Base-by-base conservation (phyloP, 2,797 vertebrate species). In the Holocentrus rufus region DNA sequence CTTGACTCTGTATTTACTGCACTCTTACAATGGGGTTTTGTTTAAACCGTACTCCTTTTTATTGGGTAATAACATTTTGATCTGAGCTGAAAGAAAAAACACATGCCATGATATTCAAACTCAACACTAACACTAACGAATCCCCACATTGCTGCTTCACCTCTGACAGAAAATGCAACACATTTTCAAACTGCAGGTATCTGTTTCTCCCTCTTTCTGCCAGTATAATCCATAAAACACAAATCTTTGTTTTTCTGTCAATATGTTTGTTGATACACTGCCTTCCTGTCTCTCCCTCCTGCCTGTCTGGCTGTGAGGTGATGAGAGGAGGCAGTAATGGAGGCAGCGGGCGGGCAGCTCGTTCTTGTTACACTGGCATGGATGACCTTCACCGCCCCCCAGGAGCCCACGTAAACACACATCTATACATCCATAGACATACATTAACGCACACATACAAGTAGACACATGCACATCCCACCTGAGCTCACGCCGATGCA, bases 281-380 rank as follows among this genome's bases (percentile, higher is more conserved):
- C 14, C 42, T 44, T 5, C 14, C 42, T 44, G 4, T 44, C 42
- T 44, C 42, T 22, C 11, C 11, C 53, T 56, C 49, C 66, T 54
- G 47, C 18, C 27, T 62, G 56, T 71, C 27, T 27, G n/a, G 17
- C 1, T 50, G n/a, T 59, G 8, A 76, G 4, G 2, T 65, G 69
- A 82, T 80, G 50, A 69, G 47, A 84, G 0, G 1, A 67, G 65
- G 82, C 65, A 7, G 66, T 74, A 75, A 75, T 39, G 31, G 69
- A 77, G 31, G 63, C 65, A 53, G 71, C 8, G 57, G 49, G 62
- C 58, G 47, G 49, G 59, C 58, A 52, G 74, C 68, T 54, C 1
- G 3, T 42, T 59, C 65, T 77, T 56, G 50, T 46, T 68, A 17
- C 0, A 36, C 54, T n/a, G 17, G 18, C 5, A 36, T 23, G 44